Evolutionary conservation across 2,888 invertebrate species (phyloP), one percentile per base, ranked within the genome.

Genomic region (Linyphia triangularis): DNA sequence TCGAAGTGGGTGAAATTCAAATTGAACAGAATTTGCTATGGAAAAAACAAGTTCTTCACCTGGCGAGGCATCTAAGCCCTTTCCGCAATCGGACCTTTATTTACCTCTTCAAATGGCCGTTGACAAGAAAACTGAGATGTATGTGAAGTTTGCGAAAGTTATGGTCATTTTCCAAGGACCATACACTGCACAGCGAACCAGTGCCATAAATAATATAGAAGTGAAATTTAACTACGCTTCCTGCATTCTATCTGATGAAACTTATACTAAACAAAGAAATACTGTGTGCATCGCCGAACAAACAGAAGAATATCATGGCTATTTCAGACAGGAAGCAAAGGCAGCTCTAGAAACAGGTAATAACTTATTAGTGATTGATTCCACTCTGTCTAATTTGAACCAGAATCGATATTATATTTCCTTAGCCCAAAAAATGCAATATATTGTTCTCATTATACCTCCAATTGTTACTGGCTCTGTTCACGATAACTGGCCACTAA

Each of bases 61-160:
- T n/a, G n/a, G n/a, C n/a, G n/a, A n/a, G n/a, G n/a, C n/a, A n/a
- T n/a, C n/a, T n/a, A n/a, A n/a, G n/a, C n/a, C n/a, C n/a, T n/a
- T n/a, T n/a, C n/a, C n/a, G n/a, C n/a, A n/a, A n/a, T n/a, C 19
- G 2, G 61, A 6, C 9, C 19, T 28, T 16, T 78, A 82, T 51
- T 75, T 75, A 19, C 37, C 37, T 0, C n/a, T 84, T 19, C 28
- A 33, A 22, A 86, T 86, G 86, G 3, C 28, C 19, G 16, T 0
- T 0, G 73, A 86, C 13, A 70, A 30, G 22, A 86, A 67, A 57
- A 86, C 86, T 28, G 81, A 86, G 40, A 81, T 81, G 86, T 86
- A 86, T 73, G 86, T 86, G 2, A 86, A 86, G 24, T 79, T 81
- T 37, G 86, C 86, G 0, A 86, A 86, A 73, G 59, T 81, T 6